Evolutionary conservation across 64 coral and sea anemone genomes (phyloP), one percentile per base, ranked within the genome.

Genomic region (Cladopsammia gracilis): DNA sequence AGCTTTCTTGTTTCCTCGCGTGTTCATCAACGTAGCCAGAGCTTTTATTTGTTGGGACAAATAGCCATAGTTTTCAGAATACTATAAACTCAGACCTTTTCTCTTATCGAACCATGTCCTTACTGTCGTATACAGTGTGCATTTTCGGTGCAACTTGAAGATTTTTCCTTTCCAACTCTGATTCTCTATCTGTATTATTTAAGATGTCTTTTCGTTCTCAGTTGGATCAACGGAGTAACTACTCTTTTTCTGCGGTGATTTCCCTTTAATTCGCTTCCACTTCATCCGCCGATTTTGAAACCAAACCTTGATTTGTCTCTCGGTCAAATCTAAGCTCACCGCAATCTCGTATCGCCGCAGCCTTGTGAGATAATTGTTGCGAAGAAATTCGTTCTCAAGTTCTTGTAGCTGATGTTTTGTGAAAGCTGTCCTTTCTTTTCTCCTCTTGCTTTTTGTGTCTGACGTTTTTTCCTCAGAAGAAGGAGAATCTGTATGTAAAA

Each of bases 231-330:
- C 10, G 45, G 80, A 50, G n/a, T 50, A 84, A 51, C 4, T 84
- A 13, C 45, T 49, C 45, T 67, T 67, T 19, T 84, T 84, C 46
- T 84, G 60, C 12, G 64, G 45, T 1, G 61, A 59, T 20, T 84
- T 66, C 9, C 91, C 91, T 11, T 93, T 93, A 16, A 93, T 85
- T 34, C 91, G 82, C 19, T 93, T 93, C 91, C 91, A 93, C 61
- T 93, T 93, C 91, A 93, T 93, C 65, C 91, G 71, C 16, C 91
- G 58, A 58, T 93, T 93, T 75, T 93, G 91, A 75, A 93, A 93
- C 91, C 91, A 93, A 18, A 93, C 91, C 64, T 93, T 93, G 49
- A 93, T 85, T 50, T 93, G 91, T 77, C 91, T 77, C 42, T 93
- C 91, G 1, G 91, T 93, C 79, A 93, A 85, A 65, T 93, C 91